Evolutionary conservation across 2,888 invertebrate species (phyloP), one percentile per base, ranked within the genome.

Genomic region (Clusia tigrina): DNA sequence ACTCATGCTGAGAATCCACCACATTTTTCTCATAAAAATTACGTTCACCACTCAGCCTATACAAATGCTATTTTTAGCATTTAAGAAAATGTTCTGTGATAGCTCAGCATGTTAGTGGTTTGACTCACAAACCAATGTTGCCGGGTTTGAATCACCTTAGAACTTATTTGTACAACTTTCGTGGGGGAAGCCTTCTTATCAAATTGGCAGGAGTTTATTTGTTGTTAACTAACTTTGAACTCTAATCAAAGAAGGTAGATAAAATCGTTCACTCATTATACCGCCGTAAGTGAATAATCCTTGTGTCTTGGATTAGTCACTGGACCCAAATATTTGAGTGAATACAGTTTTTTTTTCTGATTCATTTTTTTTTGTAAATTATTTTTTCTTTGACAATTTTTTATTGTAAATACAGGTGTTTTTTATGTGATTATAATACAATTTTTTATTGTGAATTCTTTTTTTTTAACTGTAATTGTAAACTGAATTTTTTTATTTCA

Each of bases 241-340:
- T 82, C 81, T 79, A 82, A 82, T 81, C 81, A 79, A 71, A 69
- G 70, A 81, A 82, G 81, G 81, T 73, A 81, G 80, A 82, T 62
- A 2, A 67, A 81, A 79, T 82, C 81, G 82, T 76, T 80, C 82
- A 60, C 71, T 76, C 74, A 70, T n/a, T n/a, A n/a, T 68, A 61
- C 68, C 64, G 72, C 78, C 82, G 82, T 81, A 42, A 9, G 15
- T 42, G 42, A 17, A 42, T n/a, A 17, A 42, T 42, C 42, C n/a
- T n/a, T 5, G n/a, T n/a, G n/a, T n/a, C 42, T 42, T 42, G 42
- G n/a, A n/a, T 42, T 42, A n/a, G 42, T 42, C 42, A 15, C 42
- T 5, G 42, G 42, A 15, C 42, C 42, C 42, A 17, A 15, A 42
- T 17, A 42, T 15, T 6, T 17, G 42, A 42, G 42, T 42, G 42